Evolutionary conservation across 2,888 invertebrate species (phyloP), one percentile per base, ranked within the genome.

Genomic region (Noctua fimbriata): DNA sequence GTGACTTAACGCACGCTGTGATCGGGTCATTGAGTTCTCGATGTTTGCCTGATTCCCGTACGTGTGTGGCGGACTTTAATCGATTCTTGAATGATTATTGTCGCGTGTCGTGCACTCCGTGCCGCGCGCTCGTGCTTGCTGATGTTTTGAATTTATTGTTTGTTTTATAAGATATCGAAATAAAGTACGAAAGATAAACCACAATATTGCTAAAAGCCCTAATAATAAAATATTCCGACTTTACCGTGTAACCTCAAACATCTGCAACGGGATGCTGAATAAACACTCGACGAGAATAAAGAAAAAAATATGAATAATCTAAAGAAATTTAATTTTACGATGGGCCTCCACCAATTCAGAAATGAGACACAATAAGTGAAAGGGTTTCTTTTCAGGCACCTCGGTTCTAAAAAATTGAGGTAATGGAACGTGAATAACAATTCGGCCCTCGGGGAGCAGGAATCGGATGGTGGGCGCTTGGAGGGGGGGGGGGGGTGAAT

Each of bases 381-480:
- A 96, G 96, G 96, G 96, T 96, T 95, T 92, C 95, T 94, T 95
- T 95, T 94, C 94, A 95, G 94, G 92, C 94, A 95, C 93, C 94
- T 95, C 93, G 93, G 92, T 92, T 94, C 95, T 95, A 96, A 96
- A 96, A 96, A 96, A 96, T 94, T 96, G 96, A 96, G 95, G 96
- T 96, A 96, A 96, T 96, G 96, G 96, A 95, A 96, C 95, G 96
- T 95, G 96, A 96, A 96, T 96, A 96, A 96, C 96, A 96, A 96
- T 96, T 96, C 94, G 93, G 93, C 93, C 92, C 92, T 91, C 90
- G 90, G 93, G 92, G 93, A 91, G 91, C 81, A 85, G 79, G 84
- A 89, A 88, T 88, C 88, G 89, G 87, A 88, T 85, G 86, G 90
- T 89, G 87, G 86, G 84, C 84, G 88, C 84, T 49, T 16, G 47